Base-by-base conservation (phyloP, 2,888 invertebrate species). In the Thecophora atra region DNA sequence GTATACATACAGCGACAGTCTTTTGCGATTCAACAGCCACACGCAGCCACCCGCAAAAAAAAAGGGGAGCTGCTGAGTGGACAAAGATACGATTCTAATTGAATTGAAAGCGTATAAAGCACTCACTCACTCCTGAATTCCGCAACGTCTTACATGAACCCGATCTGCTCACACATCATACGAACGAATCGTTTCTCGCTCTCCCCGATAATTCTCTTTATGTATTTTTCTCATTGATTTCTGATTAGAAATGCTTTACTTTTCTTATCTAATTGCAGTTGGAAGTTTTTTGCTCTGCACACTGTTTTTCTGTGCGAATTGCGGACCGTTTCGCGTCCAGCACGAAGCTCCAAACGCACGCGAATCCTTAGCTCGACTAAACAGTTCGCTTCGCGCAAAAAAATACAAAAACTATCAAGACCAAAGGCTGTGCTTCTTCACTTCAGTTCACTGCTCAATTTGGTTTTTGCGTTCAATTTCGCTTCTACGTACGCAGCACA, bases 301-400 rank as follows among this genome's bases (percentile, higher is more conserved):
- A 47, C 3, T 54, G 11, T 28, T 58, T 28, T 21, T 7, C 54
- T 54, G 5, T n/a, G 54, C 54, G n/a, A 54, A 54, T 58, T 58
- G 3, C 21, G 28, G 24, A 21, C 54, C 52, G 30, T 28, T 37
- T 28, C 24, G 26, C 28, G 30, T 60, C 13, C 75, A 76, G 77
- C 72, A 75, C 72, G 74, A 71, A 67, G 77, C 76, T 79, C 81
- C 81, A 81, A 77, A 80, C 83, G 79, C 84, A 82, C 79, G 81
- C 80, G 81, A 81, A 82, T 84, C 83, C 82, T 82, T 81, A 82
- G 83, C 84, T 85, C 84, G 85, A 85, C 85, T 85, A 82, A 76
- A 77, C 77, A 6, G 2, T 21, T 24, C 58, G 3, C 24, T 11
- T 28, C 11, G 58, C n/a, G n/a, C n/a, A n/a, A n/a, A n/a, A n/a